A percentile compares a stretch with the other conserved stretches of the same genome.
These are phyloP conservation scores for Diogma glabrata DNA, from an alignment of 2,888 invertebrate species.

Conservation along the genomic window DNA sequence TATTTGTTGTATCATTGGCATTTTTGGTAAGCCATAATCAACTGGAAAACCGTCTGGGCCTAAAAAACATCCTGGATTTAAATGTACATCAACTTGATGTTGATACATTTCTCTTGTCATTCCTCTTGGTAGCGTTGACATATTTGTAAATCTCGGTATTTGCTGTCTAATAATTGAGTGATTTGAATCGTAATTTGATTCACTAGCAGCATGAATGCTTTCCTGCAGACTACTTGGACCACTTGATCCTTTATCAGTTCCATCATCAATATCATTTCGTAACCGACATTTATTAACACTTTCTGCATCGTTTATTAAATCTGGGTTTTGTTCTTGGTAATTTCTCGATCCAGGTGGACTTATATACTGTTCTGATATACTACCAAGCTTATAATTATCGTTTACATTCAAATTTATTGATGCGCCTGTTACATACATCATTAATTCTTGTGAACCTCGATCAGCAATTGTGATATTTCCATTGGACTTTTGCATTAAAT, in stretches of 20 bases:
- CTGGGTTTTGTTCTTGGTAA: constrained; percentile 60
- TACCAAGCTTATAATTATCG: constrained; percentile 27
- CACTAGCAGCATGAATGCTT: constrained; percentile 15
- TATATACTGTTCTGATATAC: constrained; percentile 39
- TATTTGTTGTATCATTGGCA: constrained; percentile 39
- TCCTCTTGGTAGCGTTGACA: constrained; percentile 39
- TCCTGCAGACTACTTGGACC: constrained; percentile 26
- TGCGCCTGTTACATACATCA: constrained; percentile 30
- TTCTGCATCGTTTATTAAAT: constrained; percentile 68
- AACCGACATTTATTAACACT: constrained; percentile 41
- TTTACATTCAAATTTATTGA: constrained; percentile 29
- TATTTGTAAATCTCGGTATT: constrained; percentile 31
- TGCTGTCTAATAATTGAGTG: constrained; percentile 33
- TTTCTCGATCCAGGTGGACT: constrained; percentile 45
- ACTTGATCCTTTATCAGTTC: constrained; percentile 29
- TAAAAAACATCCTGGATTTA: constrained; percentile 64
- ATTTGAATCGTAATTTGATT: constrained; percentile 43
- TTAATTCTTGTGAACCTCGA: constrained; percentile 38
- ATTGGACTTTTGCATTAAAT: constrained; percentile 40
- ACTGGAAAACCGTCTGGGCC: constrained; percentile 70
- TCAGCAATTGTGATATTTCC: constrained; percentile 42
- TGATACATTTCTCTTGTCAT: constrained; percentile 42
- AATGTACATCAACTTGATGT: constrained; percentile 60
- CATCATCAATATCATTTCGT: constrained; percentile 34
- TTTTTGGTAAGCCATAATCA: constrained; percentile 63